These are phyloP conservation scores for Papilio aristodemus DNA, from an alignment of 1,140 invertebrate genomes.

Conservation along the genomic window DNA sequence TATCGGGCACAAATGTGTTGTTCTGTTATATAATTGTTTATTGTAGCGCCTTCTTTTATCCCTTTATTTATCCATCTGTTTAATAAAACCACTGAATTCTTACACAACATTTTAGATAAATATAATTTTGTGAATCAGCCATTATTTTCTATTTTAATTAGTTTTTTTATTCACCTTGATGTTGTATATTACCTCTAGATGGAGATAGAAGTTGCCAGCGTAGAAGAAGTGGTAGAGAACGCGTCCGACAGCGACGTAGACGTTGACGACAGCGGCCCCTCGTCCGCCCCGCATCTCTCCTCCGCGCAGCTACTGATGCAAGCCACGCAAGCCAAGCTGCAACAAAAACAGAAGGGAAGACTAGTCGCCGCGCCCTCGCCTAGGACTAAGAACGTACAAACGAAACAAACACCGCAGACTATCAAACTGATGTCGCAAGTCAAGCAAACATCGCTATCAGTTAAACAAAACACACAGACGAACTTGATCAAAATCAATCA, in stretches of 20 bases:
- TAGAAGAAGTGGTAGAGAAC: conserved; percentile 59
- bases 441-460: conserved; percentile 33
- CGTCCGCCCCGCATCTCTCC: conserved; percentile 50
- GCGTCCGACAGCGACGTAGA: conserved; percentile 73
- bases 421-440: conserved; percentile 38
- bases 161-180: too few species aligned
- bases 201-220: conserved; percentile 57
- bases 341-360: conserved; percentile 55
- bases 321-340: conserved; percentile 41
- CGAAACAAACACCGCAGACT: conserved; percentile 36
- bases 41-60: too few species aligned
- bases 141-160: too few species aligned
- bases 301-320: conserved; percentile 69
- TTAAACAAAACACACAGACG: conserved; percentile 41
- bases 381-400: conserved; percentile 42
- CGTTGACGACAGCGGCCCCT: conserved; percentile 60
- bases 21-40: too few species aligned
- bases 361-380: conserved; percentile 45
- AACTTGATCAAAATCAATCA: conserved; percentile 39
- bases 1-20: too few species aligned
- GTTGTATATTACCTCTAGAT: too few species aligned
- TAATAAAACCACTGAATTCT: too few species aligned
- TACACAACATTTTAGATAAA: too few species aligned
- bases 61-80: too few species aligned
- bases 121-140: too few species aligned